Evolutionary conservation across 1,140 invertebrate species (phyloP), one percentile per base, ranked within the genome.

Genomic region (Drosophila tsacasi): DNA sequence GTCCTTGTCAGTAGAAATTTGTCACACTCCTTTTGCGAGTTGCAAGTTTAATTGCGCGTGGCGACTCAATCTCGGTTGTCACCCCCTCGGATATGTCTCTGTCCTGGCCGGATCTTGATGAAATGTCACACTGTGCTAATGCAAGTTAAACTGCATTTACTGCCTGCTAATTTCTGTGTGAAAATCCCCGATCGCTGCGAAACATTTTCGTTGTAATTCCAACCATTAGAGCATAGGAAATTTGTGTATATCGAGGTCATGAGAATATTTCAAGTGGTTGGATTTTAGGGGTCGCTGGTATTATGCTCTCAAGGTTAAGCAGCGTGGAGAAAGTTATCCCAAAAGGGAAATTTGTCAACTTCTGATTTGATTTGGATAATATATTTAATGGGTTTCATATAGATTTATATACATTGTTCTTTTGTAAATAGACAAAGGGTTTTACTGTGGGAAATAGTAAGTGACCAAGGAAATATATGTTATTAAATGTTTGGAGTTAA

Each of bases 101-200:
- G 57, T 49, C 68, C 19, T 15, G 52, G 5, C 30, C 50, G 60
- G 80, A 87, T 81, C 84, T 87, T 87, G 81, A 89, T 89, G 84
- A 89, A 87, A 83, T 87, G 81, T 81, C 84, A 81, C 84, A 72
- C 76, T 78, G 83, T 69, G 75, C 83, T 87, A 87, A 87, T 87
- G 83, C 79, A 87, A 87, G 80, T 81, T 89, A 83, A 87, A 87
- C 81, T 87, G 84, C 84, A 83, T 89, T 89, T 81, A 80, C 64
- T 66, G 62, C 21, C 65, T 79, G 84, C 84, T 83, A 87, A 87
- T 87, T 87, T 89, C 73, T 79, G 83, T 87, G 79, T 76, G 79
- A 80, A 80, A 57, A 62, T 77, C 13, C 30, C 73, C 39, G 25
- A 64, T 63, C 37, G 10, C 35, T n/a, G 21, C 59, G 58, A 76